These are phyloP conservation scores for Epicampocera succincta DNA, from an alignment of 2,888 invertebrate species.

Conservation along the genomic window DNA sequence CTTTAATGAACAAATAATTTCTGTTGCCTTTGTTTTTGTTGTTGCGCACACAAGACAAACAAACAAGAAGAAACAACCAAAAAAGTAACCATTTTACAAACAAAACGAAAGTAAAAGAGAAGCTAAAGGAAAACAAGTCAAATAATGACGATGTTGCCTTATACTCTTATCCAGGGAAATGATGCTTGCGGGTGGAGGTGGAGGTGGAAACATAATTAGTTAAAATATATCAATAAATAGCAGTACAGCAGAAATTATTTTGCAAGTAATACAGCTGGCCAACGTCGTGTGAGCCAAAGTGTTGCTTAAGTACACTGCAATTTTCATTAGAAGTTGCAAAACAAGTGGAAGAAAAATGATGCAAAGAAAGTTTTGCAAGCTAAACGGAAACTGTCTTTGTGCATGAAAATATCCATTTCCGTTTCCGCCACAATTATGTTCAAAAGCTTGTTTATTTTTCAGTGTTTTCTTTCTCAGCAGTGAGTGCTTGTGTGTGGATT, in stretches of 20 bases:
- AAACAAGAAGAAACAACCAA: slow-evolving; percentile 3
- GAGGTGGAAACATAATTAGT: slow-evolving; percentile 45
- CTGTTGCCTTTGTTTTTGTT: not conserved
- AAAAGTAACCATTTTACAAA: slow-evolving; percentile 5
- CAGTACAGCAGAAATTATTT: slow-evolving; percentile 13
- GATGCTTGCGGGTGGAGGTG: not conserved
- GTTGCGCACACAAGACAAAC: slow-evolving; percentile 11
- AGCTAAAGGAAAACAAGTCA: slow-evolving; percentile 2
- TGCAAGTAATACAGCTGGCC: slow-evolving; percentile 4
- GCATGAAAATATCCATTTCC: slow-evolving; percentile 62
- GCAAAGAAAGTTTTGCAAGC: not conserved
- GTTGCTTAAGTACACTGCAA: slow-evolving; percentile 1
- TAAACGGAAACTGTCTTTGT: slow-evolving; percentile 50
- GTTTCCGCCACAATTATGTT: slow-evolving; percentile 61
- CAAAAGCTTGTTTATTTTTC: slow-evolving; percentile 42
- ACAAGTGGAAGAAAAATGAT: not conserved
- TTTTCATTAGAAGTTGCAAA: not conserved
- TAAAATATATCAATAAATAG: slow-evolving; percentile 50
- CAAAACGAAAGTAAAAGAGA: not conserved
- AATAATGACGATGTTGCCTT: not conserved
- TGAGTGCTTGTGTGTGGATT: not conserved
- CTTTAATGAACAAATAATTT: slow-evolving; percentile 55
- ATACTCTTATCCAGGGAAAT: not conserved
- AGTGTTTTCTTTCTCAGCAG: not conserved
- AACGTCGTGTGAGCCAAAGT: not conserved